Base-by-base conservation (phyloP, 2,113 vertebrate species). In the Gobius niger region DNA sequence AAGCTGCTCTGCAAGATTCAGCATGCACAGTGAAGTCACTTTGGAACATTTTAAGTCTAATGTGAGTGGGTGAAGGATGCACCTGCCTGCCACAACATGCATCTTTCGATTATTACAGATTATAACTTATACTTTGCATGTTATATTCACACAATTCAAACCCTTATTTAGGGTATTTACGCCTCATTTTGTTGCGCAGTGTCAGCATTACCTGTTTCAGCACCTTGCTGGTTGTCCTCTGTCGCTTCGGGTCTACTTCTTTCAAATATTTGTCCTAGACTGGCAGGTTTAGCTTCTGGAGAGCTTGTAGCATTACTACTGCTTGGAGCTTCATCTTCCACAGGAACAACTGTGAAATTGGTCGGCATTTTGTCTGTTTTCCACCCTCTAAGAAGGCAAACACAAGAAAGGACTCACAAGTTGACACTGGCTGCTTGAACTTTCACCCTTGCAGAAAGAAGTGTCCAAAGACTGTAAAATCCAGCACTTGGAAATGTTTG, bases 271-370 rank as follows among this genome's bases (percentile, higher is more conserved):
- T 81, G 78, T 41, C 59, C 70, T 68, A 89, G 44, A 19, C 50
- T 81, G 62, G 49, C 46, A 7, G 78, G 80, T 72, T 73, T 83
- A 66, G 11, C 61, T 8, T 47, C 66, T 61, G 42, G 82, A 24
- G 65, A 53, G 47, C 0, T 11, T 42, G 1, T 11, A 15, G 19
- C 24, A 40, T 40, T 44, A 44, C 60, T 59, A 50, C 47, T 74
- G 65, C 67, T 24, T 44, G 42, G 60, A 0, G 66, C 81, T 7
- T 77, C 72, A 67, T 91, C 89, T 14, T 87, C 84, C 67, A 91
- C 90, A 1, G 87, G 88, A 44, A 91, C 90, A 11, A 91, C 88
- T 1, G 90, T 91, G 80, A 91, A 91, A 80, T 83, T 90, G 18
- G 64, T 91, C 63, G 90, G 90, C 90, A 91, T 91, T 54, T 81